Evolutionary conservation across 2,797 vertebrate genomes (phyloP), one percentile per base, ranked within the genome.

Genomic region (Halcyon badia): DNA sequence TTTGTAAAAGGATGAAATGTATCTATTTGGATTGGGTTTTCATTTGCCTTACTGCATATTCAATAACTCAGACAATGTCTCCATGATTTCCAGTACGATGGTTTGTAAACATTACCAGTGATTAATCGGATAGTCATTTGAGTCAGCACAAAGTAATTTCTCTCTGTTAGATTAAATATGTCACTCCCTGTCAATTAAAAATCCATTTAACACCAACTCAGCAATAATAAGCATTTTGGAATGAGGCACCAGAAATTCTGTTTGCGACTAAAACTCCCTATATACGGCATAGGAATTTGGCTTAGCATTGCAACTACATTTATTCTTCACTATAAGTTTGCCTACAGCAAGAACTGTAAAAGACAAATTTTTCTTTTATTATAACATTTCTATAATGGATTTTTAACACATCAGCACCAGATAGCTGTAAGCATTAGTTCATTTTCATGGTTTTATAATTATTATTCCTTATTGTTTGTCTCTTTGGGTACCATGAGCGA

Each of bases 161-260:
- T 83, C 48, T 94, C 73, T 54, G 83, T 91, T 92, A 96, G 41
- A 93, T 85, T 86, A 94, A 95, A 78, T 30, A 88, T 66, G 80
- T 93, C 83, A 95, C 85, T 93, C 73, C 62, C 85, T 79, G 54
- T 88, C 80, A 96, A 87, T 87, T 94, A 95, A 93, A 97, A 95
- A 89, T 73, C 80, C 56, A 91, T 90, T 94, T 90, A 84, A 89
- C 42, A 87, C 11, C 31, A 91, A 91, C 33, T 14, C 80, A 81
- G 77, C 22, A 93, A 73, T 95, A 94, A 91, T 51, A 91, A 91
- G 18, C 54, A 64, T 87, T 95, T 90, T 95, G 73, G 86, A 95
- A 77, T 0, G 1, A 95, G 30, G 25, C 70, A 82, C 16, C 17
- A 79, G 54, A 88, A 95, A 87, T 62, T 49, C 22, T n/a, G 42